Evolutionary conservation across 2,113 vertebrate species (phyloP), one percentile per base, ranked within the genome.

Genomic region (Cygnus buccinator): DNA sequence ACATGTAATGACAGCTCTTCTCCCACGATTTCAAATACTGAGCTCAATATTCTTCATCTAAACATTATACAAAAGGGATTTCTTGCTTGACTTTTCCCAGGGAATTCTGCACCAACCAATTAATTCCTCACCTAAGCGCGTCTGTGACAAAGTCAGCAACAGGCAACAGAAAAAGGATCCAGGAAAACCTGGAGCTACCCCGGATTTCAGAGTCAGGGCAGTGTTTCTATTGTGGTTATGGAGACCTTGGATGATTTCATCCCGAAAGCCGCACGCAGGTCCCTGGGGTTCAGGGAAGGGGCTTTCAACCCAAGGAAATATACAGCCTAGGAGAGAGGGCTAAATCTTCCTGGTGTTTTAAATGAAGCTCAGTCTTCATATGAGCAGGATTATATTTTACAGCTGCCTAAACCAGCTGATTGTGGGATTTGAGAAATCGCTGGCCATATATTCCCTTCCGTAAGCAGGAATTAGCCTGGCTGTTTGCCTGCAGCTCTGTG

Each of bases 381-480:
- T 29, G 86, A 81, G 55, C 43, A 68, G 54, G 55, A 44, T 93
- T 94, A 21, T 81, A 35, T 94, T 91, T 95, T 87, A 94, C 74
- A 39, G 70, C 78, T 76, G 88, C 70, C 70, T 92, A 28, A 94
- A 97, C 11, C 54, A 91, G 93, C 91, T 89, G 86, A 91, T 74
- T 1, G 59, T 87, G 77, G 57, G 68, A 84, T 91, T 16, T 95
- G 79, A 81, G 93, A 87, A 87, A 84, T 84, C 70, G 28, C 80
- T 61, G 70, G 39, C 80, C 43, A 25, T 95, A 84, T 90, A 95
- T 91, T 91, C 78, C 84, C 48, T 2, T 2, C n/a, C 75, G 72
- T 91, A 88, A 91, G 77, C 65, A 77, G 83, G 61, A 94, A 88
- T 94, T 77, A 95, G 81, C 83, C 85, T 93, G 82, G 61, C 82